Evolutionary conservation across 2,888 invertebrate genomes (phyloP).

Genomic region (Eulithis testata): DNA sequence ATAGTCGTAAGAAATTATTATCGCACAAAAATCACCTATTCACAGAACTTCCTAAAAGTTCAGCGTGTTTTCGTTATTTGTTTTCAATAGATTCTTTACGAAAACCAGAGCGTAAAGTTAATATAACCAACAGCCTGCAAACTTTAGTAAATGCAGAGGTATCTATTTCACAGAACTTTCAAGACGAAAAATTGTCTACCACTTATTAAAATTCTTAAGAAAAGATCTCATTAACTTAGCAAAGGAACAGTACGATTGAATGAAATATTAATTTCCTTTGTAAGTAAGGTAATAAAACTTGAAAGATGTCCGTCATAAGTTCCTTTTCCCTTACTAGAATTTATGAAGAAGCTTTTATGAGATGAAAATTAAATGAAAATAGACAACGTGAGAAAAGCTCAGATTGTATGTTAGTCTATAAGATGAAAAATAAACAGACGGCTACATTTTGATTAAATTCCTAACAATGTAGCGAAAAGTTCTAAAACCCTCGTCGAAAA

Average conservation of each 20-base stretch:
- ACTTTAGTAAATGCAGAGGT: too few species aligned
- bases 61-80: too few species aligned
- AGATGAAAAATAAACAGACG: constrained; percentile 19
- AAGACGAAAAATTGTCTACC: constrained; percentile 7
- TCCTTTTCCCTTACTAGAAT: constrained; percentile 11
- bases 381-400: background rate
- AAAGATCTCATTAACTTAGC: constrained; percentile 16
- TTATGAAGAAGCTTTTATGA: constrained; percentile 14
- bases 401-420: constrained; percentile 14
- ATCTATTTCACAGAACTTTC: background rate
- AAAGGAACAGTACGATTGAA: constrained; percentile 20
- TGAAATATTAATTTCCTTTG: constrained; percentile 29
- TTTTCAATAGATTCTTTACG: too few species aligned
- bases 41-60: too few species aligned
- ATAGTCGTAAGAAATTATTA: too few species aligned
- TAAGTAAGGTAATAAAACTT: constrained; percentile 25
- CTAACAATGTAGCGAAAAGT: background rate
- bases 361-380: constrained; percentile 24
- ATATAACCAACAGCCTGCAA: too few species aligned
- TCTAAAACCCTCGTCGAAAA: constrained; percentile 3
- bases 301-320: constrained; percentile 20
- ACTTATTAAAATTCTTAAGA: constrained; percentile 13
- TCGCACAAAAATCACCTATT: too few species aligned
- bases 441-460: constrained; percentile 13
- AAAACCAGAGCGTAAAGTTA: too few species aligned